phyloP scores from a whole-genome alignment of 2,113 vertebrate genomes.

The Corynorhinus townsendii region DNA sequence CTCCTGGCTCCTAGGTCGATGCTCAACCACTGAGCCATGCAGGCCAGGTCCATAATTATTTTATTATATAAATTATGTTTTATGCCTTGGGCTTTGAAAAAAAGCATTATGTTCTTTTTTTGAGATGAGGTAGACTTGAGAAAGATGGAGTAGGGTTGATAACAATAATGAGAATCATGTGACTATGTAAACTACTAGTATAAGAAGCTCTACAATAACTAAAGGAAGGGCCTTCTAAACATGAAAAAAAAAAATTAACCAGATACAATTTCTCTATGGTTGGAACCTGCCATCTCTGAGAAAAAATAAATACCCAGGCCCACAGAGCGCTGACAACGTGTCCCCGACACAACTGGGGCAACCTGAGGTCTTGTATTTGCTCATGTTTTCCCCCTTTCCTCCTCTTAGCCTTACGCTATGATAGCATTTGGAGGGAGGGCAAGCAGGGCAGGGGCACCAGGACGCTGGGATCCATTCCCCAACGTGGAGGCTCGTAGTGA shows the following conservation, averaged over 20 bases:
- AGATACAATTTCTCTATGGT: not conserved
- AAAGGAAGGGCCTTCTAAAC: constrained; percentile 33
- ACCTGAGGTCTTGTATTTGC: not conserved
- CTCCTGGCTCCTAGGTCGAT: too few species aligned
- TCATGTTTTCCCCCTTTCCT: not conserved
- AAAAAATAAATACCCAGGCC: not conserved
- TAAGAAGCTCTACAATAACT: constrained; percentile 43
- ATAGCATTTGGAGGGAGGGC: not conserved
- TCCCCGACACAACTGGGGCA: fast-evolving
- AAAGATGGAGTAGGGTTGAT: not conserved
- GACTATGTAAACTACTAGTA: constrained; percentile 55
- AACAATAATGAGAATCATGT: constrained; percentile 24
- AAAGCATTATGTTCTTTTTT: not conserved
- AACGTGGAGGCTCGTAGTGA: not conserved
- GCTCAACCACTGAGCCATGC: too few species aligned
- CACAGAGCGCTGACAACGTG: fast-evolving
- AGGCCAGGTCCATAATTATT: not conserved
- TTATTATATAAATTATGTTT: constrained; percentile 29
- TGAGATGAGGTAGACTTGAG: not conserved
- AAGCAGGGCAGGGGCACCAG: not conserved
- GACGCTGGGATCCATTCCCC: not conserved
- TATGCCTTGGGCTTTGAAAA: not conserved
- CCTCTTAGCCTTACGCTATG: not conserved
- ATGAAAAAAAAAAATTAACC: not conserved
- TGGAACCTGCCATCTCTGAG: not conserved